Conservation (phyloP, 2,888 invertebrate species). For the Amblyteles armatorius region DNA sequence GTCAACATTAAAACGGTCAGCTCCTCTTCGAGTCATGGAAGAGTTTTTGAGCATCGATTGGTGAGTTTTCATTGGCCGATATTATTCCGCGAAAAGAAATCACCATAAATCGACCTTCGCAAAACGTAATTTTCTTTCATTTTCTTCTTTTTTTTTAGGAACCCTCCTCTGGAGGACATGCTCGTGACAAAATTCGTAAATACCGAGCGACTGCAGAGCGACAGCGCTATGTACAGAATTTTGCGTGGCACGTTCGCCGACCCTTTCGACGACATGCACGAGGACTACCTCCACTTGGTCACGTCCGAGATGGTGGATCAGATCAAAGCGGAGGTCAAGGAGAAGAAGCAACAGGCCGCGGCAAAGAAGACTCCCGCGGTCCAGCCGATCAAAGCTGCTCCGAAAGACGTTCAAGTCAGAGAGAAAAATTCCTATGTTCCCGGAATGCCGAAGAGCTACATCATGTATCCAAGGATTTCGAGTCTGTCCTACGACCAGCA, state of each 20-base stretch:
- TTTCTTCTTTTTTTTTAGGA: conserved; percentile 70
- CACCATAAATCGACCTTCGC: neutral
- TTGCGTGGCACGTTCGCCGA: conserved; percentile 75
- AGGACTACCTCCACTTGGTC: conserved; percentile 68
- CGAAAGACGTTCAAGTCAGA: neutral
- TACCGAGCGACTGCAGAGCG: conserved; percentile 74
- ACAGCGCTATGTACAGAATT: conserved; percentile 78
- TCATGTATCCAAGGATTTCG: conserved; percentile 64
- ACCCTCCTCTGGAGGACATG: conserved; percentile 77
- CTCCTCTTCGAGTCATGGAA: conserved; percentile 72
- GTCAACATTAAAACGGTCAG: neutral
- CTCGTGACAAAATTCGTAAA: conserved; percentile 77
- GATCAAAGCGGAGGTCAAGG: neutral
- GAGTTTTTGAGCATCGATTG: conserved; percentile 77
- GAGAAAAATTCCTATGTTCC: conserved; percentile 69
- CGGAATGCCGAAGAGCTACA: conserved; percentile 69
- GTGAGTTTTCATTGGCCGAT: conserved; percentile 67
- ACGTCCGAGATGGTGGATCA: conserved; percentile 52
- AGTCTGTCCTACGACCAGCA: conserved; percentile 72
- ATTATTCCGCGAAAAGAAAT: neutral
- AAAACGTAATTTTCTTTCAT: neutral
- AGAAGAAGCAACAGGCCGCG: neutral
- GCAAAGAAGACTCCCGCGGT: neutral
- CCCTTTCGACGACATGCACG: conserved; percentile 75
- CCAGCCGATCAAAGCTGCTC: neutral